phyloP scores from a whole-genome alignment of 2,797 vertebrate genomes.

The Nyctalus aviator region DNA sequence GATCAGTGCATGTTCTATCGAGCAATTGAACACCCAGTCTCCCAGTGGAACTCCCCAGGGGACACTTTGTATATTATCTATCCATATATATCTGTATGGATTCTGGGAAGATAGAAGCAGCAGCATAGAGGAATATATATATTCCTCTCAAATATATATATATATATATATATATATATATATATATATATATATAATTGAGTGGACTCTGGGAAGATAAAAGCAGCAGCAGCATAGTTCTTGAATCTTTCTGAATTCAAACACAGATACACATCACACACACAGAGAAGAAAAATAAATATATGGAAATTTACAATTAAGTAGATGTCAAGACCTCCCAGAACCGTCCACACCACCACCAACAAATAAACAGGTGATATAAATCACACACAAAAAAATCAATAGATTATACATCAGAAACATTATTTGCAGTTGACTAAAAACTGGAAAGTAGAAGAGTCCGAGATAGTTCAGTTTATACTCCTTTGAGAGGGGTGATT shows the following conservation, averaged over 20 bases:
- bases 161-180: too few relatives aligned
- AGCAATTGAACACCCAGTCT: too few relatives aligned
- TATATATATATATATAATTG: neutral
- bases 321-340: neutral
- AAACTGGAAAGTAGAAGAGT: neutral
- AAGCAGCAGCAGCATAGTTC: neutral
- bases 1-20: accelerated
- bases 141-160: too few relatives aligned
- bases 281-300: neutral
- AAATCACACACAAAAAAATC: neutral
- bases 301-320: neutral
- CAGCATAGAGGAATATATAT: too few relatives aligned
- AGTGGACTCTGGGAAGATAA: neutral
- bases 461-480: neutral
- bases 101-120: too few relatives aligned
- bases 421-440: neutral
- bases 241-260: neutral
- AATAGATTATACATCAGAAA: neutral
- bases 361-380: neutral
- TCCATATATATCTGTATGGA: too few relatives aligned
- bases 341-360: neutral
- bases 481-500: neutral
- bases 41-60: too few relatives aligned
- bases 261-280: neutral
- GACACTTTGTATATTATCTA: too few relatives aligned